phyloP scores from a whole-genome alignment of 2,888 invertebrate genomes.

The Busseola fusca region DNA sequence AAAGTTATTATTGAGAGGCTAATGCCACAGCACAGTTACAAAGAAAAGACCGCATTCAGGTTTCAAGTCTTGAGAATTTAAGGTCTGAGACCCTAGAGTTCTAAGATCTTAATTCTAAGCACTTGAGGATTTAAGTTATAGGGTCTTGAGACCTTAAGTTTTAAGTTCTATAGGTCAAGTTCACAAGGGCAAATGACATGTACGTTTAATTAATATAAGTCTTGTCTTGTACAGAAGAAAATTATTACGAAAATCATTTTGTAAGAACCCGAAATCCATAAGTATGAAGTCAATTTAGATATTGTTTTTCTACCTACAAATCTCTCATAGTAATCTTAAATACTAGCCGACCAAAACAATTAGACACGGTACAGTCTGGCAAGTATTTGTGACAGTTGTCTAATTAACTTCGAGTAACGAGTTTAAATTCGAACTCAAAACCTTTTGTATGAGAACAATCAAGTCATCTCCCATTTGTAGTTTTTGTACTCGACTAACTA shows the following conservation, averaged over 20 bases:
- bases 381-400: not conserved
- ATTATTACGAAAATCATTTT: conserved; percentile 30
- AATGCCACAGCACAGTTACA: conserved; percentile 31
- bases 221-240: conserved; percentile 38
- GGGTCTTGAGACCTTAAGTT: not conserved
- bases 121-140: too few relatives aligned
- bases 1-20: conserved; percentile 34
- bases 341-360: not conserved
- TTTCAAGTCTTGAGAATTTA: not conserved
- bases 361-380: not conserved
- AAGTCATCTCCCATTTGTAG: conserved; percentile 42
- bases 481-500: conserved; percentile 37
- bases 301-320: conserved; percentile 13
- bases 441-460: conserved; percentile 10
- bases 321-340: not conserved
- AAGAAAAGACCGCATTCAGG: not conserved
- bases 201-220: conserved; percentile 30
- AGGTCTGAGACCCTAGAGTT: not conserved
- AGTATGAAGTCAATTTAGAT: conserved; percentile 35
- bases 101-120: not conserved
- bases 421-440: conserved; percentile 9
- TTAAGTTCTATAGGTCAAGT: not conserved
- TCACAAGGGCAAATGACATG: conserved; percentile 29
- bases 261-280: conserved; percentile 20
- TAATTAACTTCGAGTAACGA: not conserved